A percentile compares a stretch with the other conserved stretches of the same genome.
phyloP scores from a whole-genome alignment of 2,888 invertebrate genomes.

The Ormia ochracea region DNA sequence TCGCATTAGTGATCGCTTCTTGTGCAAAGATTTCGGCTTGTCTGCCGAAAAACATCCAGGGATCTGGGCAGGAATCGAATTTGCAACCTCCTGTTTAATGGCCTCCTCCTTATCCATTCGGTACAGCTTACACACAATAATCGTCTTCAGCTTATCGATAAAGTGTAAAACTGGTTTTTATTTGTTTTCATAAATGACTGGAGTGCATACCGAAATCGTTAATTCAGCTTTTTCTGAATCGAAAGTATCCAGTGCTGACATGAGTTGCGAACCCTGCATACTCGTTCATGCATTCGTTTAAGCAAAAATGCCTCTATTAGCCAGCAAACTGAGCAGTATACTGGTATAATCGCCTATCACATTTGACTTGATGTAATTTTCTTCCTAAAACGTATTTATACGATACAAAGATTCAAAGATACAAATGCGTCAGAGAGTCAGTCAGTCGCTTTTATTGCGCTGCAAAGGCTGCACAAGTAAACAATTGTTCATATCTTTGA shows the following conservation, averaged over 20 bases:
- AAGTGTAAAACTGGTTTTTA: no score
- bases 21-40: no score
- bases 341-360: neutral
- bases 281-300: neutral
- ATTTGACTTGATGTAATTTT: slow-evolving; percentile 13
- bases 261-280: neutral
- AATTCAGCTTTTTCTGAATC: neutral
- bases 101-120: no score
- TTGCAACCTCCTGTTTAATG: no score
- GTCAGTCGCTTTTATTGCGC: neutral
- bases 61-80: no score
- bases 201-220: neutral
- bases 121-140: no score
- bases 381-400: slow-evolving; percentile 19
- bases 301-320: slow-evolving; percentile 25
- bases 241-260: neutral
- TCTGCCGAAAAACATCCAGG: no score
- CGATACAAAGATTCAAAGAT: slow-evolving; percentile 34
- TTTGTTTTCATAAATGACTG: no score
- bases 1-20: no score
- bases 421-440: slow-evolving; percentile 27
- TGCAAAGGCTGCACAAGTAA: neutral
- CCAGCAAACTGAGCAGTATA: neutral
- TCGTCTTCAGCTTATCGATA: no score
- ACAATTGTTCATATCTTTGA: neutral